These are phyloP conservation scores for Leptestheria dahalacensis DNA, from an alignment of 1,140 invertebrate genomes.

Conservation along the genomic window DNA sequence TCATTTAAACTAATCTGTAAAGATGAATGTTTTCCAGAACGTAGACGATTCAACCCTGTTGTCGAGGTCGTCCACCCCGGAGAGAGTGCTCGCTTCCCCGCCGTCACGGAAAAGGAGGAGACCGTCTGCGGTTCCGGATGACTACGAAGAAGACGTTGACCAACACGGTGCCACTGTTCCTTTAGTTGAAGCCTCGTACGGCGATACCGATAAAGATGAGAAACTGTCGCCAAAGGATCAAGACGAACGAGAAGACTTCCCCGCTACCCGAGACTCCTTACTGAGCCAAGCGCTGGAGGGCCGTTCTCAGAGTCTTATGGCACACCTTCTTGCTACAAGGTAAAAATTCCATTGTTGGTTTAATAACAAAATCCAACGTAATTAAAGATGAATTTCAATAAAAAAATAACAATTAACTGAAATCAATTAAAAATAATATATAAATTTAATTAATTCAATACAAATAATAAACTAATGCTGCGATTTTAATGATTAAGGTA, in stretches of 20 bases:
- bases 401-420: background rate
- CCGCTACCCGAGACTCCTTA: background rate
- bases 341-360: background rate
- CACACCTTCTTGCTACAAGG: constrained; percentile 5
- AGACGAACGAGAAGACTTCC: background rate
- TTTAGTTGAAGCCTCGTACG: background rate
- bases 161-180: background rate
- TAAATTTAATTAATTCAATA: background rate
- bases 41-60: background rate
- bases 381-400: background rate
- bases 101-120: constrained; percentile 3
- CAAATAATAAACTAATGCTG: no score
- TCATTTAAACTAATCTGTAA: no score
- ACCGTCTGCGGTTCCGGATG: background rate
- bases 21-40: background rate
- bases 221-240: background rate
- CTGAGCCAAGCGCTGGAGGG: constrained; percentile 10
- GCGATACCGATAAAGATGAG: background rate
- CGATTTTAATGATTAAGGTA: no score
- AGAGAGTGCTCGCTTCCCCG: background rate
- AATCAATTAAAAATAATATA: background rate
- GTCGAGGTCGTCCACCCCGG: background rate
- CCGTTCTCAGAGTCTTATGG: constrained; percentile 3
- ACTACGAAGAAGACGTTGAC: background rate
- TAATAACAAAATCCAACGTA: no score